A percentile compares a stretch with the other conserved stretches of the same genome.
Evolutionary conservation across 2,797 vertebrate genomes (phyloP).

Genomic region (Potorous gilbertii): DNA sequence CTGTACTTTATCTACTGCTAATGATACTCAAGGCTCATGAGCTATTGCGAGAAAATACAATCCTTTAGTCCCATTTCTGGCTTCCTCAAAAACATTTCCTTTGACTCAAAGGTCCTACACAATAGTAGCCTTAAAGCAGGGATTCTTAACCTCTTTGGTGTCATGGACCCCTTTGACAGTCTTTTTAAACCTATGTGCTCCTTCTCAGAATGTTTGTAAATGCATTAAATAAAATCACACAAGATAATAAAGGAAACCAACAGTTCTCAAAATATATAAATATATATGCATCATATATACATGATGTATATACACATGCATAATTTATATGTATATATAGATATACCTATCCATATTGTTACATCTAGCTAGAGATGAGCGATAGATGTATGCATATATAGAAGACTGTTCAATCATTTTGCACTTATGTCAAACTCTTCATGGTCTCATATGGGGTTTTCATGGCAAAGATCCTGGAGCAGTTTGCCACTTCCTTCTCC

Average conservation of each 20-base stretch:
- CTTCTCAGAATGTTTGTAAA: neutral
- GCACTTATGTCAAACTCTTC: neutral
- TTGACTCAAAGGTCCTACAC: slow-evolving; percentile 60
- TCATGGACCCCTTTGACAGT: neutral
- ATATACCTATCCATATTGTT: neutral
- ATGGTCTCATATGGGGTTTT: neutral
- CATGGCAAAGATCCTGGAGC: neutral
- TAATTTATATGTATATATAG: neutral
- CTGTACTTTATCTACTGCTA: slow-evolving; percentile 41
- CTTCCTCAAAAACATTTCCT: slow-evolving; percentile 51
- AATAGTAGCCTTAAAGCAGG: slow-evolving; percentile 34
- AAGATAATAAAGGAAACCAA: neutral
- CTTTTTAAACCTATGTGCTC: neutral
- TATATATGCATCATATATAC: neutral
- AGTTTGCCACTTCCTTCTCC: neutral
- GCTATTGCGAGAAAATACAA: slow-evolving; percentile 38
- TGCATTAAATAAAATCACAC: neutral
- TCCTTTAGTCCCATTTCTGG: slow-evolving; percentile 57
- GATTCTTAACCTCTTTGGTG: neutral
- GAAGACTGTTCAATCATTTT: neutral
- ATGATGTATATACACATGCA: neutral
- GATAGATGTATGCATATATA: neutral
- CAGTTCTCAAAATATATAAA: neutral
- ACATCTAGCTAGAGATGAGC: neutral
- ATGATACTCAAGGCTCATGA: slow-evolving; percentile 63